phyloP scores from a whole-genome alignment of 2,113 vertebrate genomes.

The Pedetes capensis region DNA sequence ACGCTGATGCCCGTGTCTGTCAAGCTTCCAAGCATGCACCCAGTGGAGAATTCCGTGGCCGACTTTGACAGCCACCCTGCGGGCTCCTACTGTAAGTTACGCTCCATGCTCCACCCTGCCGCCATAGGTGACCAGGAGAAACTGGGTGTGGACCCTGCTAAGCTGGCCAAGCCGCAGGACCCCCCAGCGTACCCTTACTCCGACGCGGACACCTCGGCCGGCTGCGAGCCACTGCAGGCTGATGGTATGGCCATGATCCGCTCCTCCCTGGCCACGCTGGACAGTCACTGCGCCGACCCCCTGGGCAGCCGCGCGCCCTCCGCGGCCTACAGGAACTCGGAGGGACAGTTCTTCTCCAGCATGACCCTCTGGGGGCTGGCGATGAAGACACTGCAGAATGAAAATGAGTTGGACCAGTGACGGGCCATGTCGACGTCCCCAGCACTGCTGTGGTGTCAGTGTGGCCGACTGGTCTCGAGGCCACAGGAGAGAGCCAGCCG shows the following conservation, averaged over 20 bases:
- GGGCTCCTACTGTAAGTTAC: conserved; percentile 84
- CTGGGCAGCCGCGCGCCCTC: conserved; percentile 74
- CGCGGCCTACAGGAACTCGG: conserved; percentile 80
- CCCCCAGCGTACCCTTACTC: conserved; percentile 60
- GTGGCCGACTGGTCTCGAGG: rapidly evolving
- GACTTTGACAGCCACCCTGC: conserved; percentile 65
- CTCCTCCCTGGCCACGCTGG: conserved; percentile 78
- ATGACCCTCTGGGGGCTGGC: conserved; percentile 94
- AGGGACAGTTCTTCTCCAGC: conserved; percentile 92
- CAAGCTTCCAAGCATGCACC: conserved; percentile 74
- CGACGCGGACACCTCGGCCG: conserved; percentile 51
- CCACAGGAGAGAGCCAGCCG: not conserved
- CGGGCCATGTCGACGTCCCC: rapidly evolving
- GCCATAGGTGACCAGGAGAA: conserved; percentile 81
- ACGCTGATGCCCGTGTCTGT: conserved; percentile 71
- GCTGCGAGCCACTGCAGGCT: conserved; percentile 71
- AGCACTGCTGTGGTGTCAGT: not conserved
- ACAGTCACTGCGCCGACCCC: conserved; percentile 81
- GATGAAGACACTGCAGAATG: conserved; percentile 95
- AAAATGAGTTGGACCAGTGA: conserved; percentile 91
- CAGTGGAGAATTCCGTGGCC: not conserved
- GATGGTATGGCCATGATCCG: conserved; percentile 71
- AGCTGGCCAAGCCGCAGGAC: conserved; percentile 79
- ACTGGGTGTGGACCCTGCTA: conserved; percentile 76
- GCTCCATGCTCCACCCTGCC: conserved; percentile 80